Conservation (phyloP, 2,113 vertebrate genomes). For the Neodontobutis hainanensis region DNA sequence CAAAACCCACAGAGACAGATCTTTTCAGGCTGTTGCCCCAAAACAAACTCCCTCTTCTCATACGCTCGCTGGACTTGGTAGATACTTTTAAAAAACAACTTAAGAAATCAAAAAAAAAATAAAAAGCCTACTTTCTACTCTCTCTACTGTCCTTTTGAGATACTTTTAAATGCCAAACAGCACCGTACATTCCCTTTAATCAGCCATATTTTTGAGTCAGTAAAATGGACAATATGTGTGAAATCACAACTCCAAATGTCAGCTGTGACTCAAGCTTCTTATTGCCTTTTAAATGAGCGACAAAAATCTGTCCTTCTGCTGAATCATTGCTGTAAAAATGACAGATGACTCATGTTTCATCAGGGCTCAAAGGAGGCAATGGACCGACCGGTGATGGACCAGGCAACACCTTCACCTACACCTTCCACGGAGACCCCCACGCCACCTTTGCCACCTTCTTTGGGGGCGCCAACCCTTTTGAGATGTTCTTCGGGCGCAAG, state of each 20-base stretch:
- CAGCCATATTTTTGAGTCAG: neutral
- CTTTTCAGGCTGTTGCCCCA: too few relatives aligned
- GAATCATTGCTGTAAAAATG: neutral
- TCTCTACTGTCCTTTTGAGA: too few relatives aligned
- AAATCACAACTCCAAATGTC: slow-evolving; percentile 1
- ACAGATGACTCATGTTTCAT: slow-evolving; percentile 25
- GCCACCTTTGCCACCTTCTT: slow-evolving; percentile 98
- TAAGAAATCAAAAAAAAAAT: too few relatives aligned
- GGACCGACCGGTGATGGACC: slow-evolving; percentile 87
- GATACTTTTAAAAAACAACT: too few relatives aligned
- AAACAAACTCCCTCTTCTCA: too few relatives aligned
- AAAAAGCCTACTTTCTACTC: too few relatives aligned
- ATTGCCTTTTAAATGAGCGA: neutral
- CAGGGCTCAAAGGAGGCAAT: slow-evolving; percentile 94
- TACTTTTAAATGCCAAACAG: too few relatives aligned
- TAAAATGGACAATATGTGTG: neutral
- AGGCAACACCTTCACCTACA: slow-evolving; percentile 92
- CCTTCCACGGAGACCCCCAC: slow-evolving; percentile 96
- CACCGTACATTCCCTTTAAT: too few relatives aligned
- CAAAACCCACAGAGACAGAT: too few relatives aligned
- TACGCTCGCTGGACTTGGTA: too few relatives aligned
- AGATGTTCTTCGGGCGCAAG: slow-evolving; percentile 96
- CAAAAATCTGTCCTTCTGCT: neutral
- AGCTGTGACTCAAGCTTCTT: neutral
- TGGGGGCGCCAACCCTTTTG: slow-evolving; percentile 94